phyloP scores from a whole-genome alignment of 2,797 vertebrate genomes.

The Steatocranus sp. region DNA sequence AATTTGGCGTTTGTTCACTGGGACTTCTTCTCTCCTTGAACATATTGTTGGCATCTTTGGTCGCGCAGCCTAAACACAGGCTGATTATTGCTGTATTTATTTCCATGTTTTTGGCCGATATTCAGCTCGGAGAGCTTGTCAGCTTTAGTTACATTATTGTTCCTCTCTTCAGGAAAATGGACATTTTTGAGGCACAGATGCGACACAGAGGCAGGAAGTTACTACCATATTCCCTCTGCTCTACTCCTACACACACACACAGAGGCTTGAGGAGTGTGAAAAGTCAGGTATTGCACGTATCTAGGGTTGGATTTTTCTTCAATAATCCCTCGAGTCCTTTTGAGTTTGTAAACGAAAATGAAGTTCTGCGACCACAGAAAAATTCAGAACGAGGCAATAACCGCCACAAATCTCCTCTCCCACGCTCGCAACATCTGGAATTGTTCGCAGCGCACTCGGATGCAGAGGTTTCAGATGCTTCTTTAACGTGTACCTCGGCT shows the following conservation, averaged over 20 bases:
- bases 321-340: conserved; percentile 14
- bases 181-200: background rate
- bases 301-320: background rate
- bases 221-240: background rate
- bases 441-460: conserved; percentile 18
- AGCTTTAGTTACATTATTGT: conserved; percentile 34
- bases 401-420: conserved; percentile 9
- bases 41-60: conserved; percentile 34
- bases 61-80: conserved; percentile 19
- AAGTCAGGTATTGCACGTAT: conserved; percentile 28
- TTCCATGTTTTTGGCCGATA: conserved; percentile 36
- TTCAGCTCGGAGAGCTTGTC: conserved; percentile 26
- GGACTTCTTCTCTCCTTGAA: conserved; percentile 31
- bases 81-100: conserved; percentile 37
- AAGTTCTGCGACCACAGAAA: conserved; percentile 5
- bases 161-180: background rate
- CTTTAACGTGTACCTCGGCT: conserved; percentile 39
- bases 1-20: conserved; percentile 27
- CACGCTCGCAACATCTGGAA: conserved; percentile 50
- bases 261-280: background rate
- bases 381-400: conserved; percentile 1
- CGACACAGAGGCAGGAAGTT: conserved; percentile 8
- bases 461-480: conserved; percentile 31
- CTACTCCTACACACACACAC: background rate
- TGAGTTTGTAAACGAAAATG: conserved; percentile 43